A percentile compares a stretch with the other conserved stretches of the same genome.
Evolutionary conservation across 2,113 vertebrate genomes (phyloP).

Genomic region (Gymnobelideus leadbeateri): DNA sequence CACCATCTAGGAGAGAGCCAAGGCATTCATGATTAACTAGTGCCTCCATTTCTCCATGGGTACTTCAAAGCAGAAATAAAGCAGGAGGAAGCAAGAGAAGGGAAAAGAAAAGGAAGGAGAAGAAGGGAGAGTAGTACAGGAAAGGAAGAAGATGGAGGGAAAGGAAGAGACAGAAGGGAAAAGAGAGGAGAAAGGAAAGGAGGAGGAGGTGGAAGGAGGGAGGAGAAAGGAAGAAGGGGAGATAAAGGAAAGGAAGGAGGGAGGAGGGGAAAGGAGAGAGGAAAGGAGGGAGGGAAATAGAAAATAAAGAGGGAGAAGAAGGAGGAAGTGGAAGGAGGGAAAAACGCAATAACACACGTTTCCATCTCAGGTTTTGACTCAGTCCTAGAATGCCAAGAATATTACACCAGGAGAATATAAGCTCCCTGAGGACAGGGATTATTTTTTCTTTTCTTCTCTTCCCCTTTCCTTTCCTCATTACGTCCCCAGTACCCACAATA

Average conservation of each 20-base stretch:
- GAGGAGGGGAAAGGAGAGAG: background rate
- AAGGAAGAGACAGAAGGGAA: background rate
- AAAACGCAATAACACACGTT: background rate
- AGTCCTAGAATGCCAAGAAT: background rate
- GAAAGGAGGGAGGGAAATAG: no score
- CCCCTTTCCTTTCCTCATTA: background rate
- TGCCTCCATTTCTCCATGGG: background rate
- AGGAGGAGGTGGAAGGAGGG: no score
- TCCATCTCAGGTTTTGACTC: background rate
- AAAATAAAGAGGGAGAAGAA: background rate
- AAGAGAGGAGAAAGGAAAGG: background rate
- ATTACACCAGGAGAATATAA: background rate
- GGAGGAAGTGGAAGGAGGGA: background rate
- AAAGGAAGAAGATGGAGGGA: background rate
- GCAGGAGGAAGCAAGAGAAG: background rate
- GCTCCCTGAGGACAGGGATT: background rate
- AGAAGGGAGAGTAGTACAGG: background rate
- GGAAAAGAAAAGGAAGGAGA: background rate
- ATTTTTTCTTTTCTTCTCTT: no score
- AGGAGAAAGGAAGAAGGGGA: background rate
- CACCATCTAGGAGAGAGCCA: conserved; percentile 91
- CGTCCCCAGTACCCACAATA: background rate
- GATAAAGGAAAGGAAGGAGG: background rate
- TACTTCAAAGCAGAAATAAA: background rate
- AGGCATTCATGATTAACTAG: conserved; percentile 67